Base-by-base conservation (phyloP, 2,797 vertebrate genomes). In the Gallirallus australis region DNA sequence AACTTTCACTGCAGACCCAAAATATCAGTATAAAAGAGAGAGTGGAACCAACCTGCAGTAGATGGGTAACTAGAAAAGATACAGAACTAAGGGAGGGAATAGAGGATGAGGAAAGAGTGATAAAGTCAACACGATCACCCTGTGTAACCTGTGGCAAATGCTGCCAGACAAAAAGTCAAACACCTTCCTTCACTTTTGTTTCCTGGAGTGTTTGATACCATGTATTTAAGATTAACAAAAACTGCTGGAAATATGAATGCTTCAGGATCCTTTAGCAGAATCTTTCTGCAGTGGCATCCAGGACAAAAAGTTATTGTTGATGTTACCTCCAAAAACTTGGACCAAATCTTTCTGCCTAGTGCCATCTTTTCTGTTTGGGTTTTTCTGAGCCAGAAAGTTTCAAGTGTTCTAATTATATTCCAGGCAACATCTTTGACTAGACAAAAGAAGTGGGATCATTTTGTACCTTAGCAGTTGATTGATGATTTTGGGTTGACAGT, bases 341-440 rank as follows among this genome's bases (percentile, higher is more conserved):
- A 61, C 57, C 88, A 85, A 80, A 87, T 68, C 15, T 63, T 91
- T 86, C 81, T 80, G 37, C 82, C 95, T 77, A 68, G 12, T 90
- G 33, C 53, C 40, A 42, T 42, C 9, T 83, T 84, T 76, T 84
- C 77, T 86, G 48, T 76, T 66, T 31, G 21, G 20, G 9, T 56
- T 87, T 79, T 90, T 73, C 73, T 63, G 45, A 86, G 47, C 13
- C 64, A 57, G 39, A 66, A 56, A 76, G 17, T 76, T 86, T 69
- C 66, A 83, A 28, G 72, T n/a, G 45, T 12, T 53, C 7, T 31
- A 45, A 68, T 77, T 72, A n/a, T 52, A 72, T 82, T 86, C 40
- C 80, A 94, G 27, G 31, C 64, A 92, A 72, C 19, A 35, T 60
- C 48, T 93, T 70, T 89, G 69, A 61, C 53, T 33, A 60, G 45